phyloP scores from a whole-genome alignment of 1,140 invertebrate species.

The Xylocopa sonorina region DNA sequence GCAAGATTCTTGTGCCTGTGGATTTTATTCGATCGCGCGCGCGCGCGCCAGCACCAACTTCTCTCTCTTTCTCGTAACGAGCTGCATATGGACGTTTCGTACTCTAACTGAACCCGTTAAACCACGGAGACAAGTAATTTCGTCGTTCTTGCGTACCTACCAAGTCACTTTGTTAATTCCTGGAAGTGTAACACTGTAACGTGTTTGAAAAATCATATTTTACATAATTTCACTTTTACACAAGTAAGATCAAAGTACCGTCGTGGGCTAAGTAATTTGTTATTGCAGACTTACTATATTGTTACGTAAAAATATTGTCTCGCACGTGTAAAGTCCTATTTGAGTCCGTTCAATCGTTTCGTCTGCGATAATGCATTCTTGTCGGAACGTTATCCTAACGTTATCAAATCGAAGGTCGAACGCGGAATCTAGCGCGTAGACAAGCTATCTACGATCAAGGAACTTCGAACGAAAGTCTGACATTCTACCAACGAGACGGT shows the following conservation, averaged over 20 bases:
- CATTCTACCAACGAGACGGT: background rate
- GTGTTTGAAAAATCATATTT: background rate
- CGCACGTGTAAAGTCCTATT: background rate
- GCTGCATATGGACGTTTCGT: conserved; percentile 19
- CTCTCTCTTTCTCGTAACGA: conserved; percentile 11
- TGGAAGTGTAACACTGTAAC: background rate
- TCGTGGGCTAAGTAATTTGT: no score
- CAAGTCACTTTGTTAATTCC: background rate
- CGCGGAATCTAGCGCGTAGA: conserved; percentile 34
- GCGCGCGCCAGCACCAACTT: conserved; percentile 15
- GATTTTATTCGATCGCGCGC: conserved; percentile 37
- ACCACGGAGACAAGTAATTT: background rate
- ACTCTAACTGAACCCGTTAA: conserved; percentile 29
- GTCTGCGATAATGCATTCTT: conserved; percentile 20
- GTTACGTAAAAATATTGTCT: background rate
- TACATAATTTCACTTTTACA: no score
- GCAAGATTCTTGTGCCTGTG: conserved; percentile 15
- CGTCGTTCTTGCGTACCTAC: background rate
- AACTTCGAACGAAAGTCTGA: conserved; percentile 29
- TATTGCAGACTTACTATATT: background rate
- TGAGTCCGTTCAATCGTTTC: background rate
- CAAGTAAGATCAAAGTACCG: no score
- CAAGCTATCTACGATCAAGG: conserved; percentile 45
- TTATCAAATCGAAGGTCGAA: conserved; percentile 52
- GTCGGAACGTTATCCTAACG: conserved; percentile 31